These are phyloP conservation scores for Madoqua kirkii DNA, from an alignment of 2,113 vertebrate genomes.

Conservation along the genomic window DNA sequence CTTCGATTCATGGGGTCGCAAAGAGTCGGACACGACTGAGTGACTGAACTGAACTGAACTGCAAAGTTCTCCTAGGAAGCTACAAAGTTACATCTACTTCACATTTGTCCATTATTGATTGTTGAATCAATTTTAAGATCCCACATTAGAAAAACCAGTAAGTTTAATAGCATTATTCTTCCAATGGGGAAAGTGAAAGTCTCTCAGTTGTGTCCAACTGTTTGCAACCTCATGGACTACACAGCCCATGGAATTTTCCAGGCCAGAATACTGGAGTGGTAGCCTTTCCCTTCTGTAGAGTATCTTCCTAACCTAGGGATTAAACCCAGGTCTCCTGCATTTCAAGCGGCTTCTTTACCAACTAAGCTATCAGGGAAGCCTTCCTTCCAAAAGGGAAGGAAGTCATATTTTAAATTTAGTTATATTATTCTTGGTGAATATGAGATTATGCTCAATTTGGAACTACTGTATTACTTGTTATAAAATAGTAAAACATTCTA, in stretches of 20 bases:
- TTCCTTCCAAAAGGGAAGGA: not conserved
- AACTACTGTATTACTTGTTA: not conserved
- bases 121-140: not conserved
- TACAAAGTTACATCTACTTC: not conserved
- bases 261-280: not conserved
- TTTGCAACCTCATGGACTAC: not conserved
- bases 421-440: not conserved
- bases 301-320: not conserved
- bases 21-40: too few species aligned
- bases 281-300: not conserved
- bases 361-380: not conserved
- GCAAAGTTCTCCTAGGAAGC: not conserved
- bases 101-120: not conserved
- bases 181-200: not conserved
- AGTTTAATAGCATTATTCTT: not conserved
- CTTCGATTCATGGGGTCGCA: too few species aligned
- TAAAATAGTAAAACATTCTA: not conserved
- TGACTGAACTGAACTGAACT: too few species aligned
- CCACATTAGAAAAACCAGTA: not conserved
- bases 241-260: not conserved
- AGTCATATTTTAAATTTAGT: conserved; percentile 27
- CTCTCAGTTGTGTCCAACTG: not conserved
- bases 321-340: not conserved
- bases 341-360: not conserved
- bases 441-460: not conserved